Evolutionary conservation across 2,797 vertebrate species (phyloP).

Genomic region (Cyprinodon diabolis): DNA sequence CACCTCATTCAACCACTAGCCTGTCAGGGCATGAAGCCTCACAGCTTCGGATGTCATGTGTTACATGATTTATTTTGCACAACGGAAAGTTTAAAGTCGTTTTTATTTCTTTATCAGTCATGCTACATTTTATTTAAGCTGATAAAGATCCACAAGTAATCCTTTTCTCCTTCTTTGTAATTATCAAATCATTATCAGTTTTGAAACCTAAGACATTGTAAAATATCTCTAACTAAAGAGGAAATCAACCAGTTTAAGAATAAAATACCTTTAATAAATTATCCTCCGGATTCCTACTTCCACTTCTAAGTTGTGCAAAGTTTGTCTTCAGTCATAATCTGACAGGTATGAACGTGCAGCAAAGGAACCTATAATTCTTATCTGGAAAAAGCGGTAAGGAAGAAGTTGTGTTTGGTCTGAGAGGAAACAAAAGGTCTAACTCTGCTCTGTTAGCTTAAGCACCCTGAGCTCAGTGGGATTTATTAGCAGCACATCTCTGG

Average conservation of each 20-base stretch:
- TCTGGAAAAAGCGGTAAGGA: background rate
- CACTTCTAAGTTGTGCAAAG: background rate
- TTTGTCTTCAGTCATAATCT: constrained; percentile 21
- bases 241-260: too few species aligned
- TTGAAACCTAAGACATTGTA: background rate
- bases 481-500: constrained; percentile 34
- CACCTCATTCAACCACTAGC: background rate
- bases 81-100: background rate
- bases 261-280: background rate
- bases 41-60: too few species aligned
- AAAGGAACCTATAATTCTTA: background rate
- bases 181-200: background rate
- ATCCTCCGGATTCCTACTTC: background rate
- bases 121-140: background rate
- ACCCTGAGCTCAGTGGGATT: constrained; percentile 36
- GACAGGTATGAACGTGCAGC: constrained; percentile 12
- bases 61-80: background rate
- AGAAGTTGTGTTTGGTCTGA: background rate
- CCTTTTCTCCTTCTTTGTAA: background rate
- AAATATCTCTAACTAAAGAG: too few species aligned
- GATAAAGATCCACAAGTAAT: background rate
- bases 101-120: too few species aligned
- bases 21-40: too few species aligned
- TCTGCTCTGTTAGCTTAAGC: constrained; percentile 14
- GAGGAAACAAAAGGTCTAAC: constrained; percentile 15